phyloP scores from a whole-genome alignment of 2,888 invertebrate genomes.

The Parascotia fuliginaria region DNA sequence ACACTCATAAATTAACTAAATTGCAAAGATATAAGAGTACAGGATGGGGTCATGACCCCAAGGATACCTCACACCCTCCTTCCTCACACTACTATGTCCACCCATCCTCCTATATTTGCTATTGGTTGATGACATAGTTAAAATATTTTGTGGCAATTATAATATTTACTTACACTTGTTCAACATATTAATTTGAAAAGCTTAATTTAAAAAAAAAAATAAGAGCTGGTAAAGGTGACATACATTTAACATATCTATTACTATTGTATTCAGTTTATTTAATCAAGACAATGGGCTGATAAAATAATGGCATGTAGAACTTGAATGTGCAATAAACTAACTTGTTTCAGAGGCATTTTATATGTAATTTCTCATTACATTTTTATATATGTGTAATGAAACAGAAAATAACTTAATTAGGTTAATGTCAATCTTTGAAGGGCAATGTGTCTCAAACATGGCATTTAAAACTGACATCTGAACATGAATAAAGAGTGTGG shows the following conservation, averaged over 20 bases:
- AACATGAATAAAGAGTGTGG: slow-evolving; percentile 3
- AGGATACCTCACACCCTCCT: background rate
- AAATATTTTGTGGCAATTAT: background rate
- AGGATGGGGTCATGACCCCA: slow-evolving; percentile 1
- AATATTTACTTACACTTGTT: no score
- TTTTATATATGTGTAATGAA: no score
- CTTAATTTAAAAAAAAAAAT: no score
- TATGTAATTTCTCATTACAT: no score
- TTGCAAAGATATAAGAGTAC: background rate
- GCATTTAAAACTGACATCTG: slow-evolving; percentile 13
- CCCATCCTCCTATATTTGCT: background rate
- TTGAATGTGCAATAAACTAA: no score
- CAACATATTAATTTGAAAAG: no score
- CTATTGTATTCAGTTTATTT: no score
- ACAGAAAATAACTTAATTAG: slow-evolving; percentile 1
- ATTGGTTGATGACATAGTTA: background rate
- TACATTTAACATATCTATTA: no score
- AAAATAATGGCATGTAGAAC: no score
- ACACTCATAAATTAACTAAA: background rate
- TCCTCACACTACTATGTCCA: background rate
- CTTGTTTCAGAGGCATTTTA: no score
- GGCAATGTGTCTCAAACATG: slow-evolving; percentile 36
- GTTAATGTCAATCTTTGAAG: slow-evolving; percentile 36
- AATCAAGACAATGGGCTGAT: no score
- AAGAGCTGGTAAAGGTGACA: no score